A percentile compares a stretch with the other conserved stretches of the same genome.
Conservation (phyloP, 2,888 invertebrate genomes). For the Apamea anceps region DNA sequence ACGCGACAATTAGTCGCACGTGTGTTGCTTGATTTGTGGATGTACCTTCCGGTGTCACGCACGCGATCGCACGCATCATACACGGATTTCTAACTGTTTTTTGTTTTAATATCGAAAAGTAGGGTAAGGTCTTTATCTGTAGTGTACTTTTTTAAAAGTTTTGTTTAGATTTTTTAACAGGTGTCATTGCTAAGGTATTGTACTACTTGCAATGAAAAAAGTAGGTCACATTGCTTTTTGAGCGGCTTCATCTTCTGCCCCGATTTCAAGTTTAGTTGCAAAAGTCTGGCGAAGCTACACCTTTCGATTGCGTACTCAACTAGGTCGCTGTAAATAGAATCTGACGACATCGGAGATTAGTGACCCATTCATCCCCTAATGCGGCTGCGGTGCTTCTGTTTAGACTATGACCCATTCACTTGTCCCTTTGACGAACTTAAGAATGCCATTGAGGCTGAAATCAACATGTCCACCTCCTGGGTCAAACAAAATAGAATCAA, state of each 20-base stretch:
- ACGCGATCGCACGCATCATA: constrained; percentile 74
- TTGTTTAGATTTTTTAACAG: too few species aligned
- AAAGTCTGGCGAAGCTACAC: background rate
- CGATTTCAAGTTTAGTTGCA: background rate
- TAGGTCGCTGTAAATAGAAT: background rate
- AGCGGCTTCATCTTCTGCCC: background rate
- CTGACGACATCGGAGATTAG: background rate
- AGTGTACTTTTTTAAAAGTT: background rate
- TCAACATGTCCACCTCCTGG: too few species aligned
- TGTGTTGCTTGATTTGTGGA: constrained; percentile 79
- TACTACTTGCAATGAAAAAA: background rate
- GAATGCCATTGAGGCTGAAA: too few species aligned
- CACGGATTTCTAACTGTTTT: constrained; percentile 4
- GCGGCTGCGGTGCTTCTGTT: too few species aligned
- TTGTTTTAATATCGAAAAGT: constrained; percentile 7
- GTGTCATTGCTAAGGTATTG: background rate
- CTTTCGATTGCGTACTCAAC: too few species aligned
- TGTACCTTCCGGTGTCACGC: constrained; percentile 78
- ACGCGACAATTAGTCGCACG: constrained; percentile 78
- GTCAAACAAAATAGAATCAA: background rate
- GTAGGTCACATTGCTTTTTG: background rate
- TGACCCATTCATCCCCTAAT: background rate
- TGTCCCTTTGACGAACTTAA: too few species aligned
- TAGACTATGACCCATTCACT: too few species aligned
- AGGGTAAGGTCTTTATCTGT: background rate